Conservation (phyloP, 1,140 invertebrate species). For the Cotesia chilonis region DNA sequence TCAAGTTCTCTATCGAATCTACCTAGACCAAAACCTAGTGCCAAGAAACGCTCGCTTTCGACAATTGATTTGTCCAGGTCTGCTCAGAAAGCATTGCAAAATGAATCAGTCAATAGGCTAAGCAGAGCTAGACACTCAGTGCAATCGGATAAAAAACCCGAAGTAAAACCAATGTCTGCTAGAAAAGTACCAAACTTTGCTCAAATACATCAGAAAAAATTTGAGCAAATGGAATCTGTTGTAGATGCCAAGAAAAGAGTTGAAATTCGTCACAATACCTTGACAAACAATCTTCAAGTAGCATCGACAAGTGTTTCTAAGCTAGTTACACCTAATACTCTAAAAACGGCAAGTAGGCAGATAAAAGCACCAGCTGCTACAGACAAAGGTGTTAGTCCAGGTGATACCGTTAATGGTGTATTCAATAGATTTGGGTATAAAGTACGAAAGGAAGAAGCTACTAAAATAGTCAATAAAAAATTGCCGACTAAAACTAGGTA, state of each 20-base stretch:
- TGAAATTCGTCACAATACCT: constrained; percentile 55
- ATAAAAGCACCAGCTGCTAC: not conserved
- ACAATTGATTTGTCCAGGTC: constrained; percentile 25
- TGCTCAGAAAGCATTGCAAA: constrained; percentile 34
- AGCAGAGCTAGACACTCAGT: constrained; percentile 41
- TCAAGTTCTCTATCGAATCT: constrained; percentile 33
- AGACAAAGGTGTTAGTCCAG: constrained; percentile 20
- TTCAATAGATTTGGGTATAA: constrained; percentile 66
- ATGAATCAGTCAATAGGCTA: constrained; percentile 38
- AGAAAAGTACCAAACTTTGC: constrained; percentile 72
- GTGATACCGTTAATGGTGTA: constrained; percentile 29
- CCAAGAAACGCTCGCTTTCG: constrained; percentile 36
- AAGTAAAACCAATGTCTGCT: constrained; percentile 45
- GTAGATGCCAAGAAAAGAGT: constrained; percentile 67
- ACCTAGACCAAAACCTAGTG: not conserved
- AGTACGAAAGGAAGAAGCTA: constrained; percentile 49
- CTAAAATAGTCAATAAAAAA: constrained; percentile 43
- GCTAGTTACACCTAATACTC: constrained; percentile 38
- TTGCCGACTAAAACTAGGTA: constrained; percentile 32
- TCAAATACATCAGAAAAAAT: constrained; percentile 71
- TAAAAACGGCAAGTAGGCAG: not conserved
- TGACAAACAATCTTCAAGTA: constrained; percentile 36
- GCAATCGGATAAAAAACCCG: constrained; percentile 40
- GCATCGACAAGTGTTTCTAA: constrained; percentile 34
- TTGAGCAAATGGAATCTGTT: constrained; percentile 72